These are phyloP conservation scores for Idaea biselata DNA, from an alignment of 2,888 invertebrate genomes.

Conservation along the genomic window DNA sequence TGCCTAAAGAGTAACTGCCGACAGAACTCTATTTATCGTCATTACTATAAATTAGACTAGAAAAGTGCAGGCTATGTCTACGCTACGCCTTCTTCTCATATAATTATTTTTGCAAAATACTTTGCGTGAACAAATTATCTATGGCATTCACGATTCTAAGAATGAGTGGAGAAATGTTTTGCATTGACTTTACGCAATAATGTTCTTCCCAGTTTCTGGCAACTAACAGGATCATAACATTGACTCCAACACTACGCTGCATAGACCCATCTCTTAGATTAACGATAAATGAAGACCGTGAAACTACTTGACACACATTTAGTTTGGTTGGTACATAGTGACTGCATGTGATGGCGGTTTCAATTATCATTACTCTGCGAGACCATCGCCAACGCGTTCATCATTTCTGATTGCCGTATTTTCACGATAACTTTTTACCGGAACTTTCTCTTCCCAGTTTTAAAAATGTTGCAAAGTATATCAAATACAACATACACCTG, in stretches of 20 bases:
- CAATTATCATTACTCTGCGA: slow-evolving; percentile 70
- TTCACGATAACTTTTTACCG: slow-evolving; percentile 55
- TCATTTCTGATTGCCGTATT: slow-evolving; percentile 63
- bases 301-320: slow-evolving; percentile 72
- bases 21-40: slow-evolving; percentile 28
- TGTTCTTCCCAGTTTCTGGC: background rate
- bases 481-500: slow-evolving; percentile 49
- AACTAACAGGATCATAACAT: background rate
- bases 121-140: slow-evolving; percentile 25
- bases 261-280: slow-evolving; percentile 48
- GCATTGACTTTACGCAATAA: slow-evolving; percentile 7
- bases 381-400: slow-evolving; percentile 55
- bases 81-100: slow-evolving; percentile 32
- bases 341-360: slow-evolving; percentile 71
- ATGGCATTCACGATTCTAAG: slow-evolving; percentile 19
- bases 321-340: slow-evolving; percentile 54
- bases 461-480: slow-evolving; percentile 33
- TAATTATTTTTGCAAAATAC: slow-evolving; percentile 31
- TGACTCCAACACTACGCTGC: slow-evolving; percentile 14
- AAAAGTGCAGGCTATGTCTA: slow-evolving; percentile 47
- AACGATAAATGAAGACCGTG: slow-evolving; percentile 58
- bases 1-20: slow-evolving; percentile 42
- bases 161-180: slow-evolving; percentile 23
- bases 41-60: slow-evolving; percentile 54
- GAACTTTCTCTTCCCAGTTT: slow-evolving; percentile 70